Evolutionary conservation across 2,797 vertebrate species (phyloP), one percentile per base, ranked within the genome.

Genomic region (Astyanax mexicanus): DNA sequence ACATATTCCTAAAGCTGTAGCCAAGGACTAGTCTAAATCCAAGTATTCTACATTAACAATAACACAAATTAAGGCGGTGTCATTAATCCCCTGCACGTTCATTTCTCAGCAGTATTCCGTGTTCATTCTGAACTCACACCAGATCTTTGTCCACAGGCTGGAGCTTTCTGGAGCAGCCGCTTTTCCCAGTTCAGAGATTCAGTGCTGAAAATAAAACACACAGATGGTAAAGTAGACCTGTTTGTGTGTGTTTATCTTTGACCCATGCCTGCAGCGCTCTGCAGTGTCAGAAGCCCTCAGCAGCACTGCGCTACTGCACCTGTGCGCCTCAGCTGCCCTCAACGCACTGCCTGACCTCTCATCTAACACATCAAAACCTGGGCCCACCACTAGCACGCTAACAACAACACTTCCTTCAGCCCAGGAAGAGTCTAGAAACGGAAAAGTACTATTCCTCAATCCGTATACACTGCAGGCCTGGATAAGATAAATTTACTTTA

Each of bases 151-250:
- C 3, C 5, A 29, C 27, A 57, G 19, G 23, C 13, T 4, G 27
- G 23, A 57, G 27, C 54, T 29, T 15, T 32, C 6, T 17, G 42
- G 1, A 17, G 40, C 10, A 1, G 57, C 11, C 27, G 6, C 55
- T 32, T 35, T 19, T 35, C 55, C 29, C 32, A 17, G 12, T 58
- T 21, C n/a, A 60, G n/a, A 60, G 17, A 17, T 32, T 32, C n/a
- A 19, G 57, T 32, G 35, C 57, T 60, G 35, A 21, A 38, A 60
- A 55, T 37, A 58, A 29, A 32, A 10, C 32, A n/a, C 57, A 21
- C 57, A 38, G 57, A 37, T 37, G 57, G 32, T 19, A n/a, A 65
- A 73, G 49, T 52, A 21, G 71, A 66, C 49, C 51, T 57, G 42
- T 66, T 57, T 15, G 32, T 45, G 61, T n/a, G 23, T 23, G 32